Conservation (phyloP, 2,888 invertebrate genomes). For the Synanthedon andrenaeformis region DNA sequence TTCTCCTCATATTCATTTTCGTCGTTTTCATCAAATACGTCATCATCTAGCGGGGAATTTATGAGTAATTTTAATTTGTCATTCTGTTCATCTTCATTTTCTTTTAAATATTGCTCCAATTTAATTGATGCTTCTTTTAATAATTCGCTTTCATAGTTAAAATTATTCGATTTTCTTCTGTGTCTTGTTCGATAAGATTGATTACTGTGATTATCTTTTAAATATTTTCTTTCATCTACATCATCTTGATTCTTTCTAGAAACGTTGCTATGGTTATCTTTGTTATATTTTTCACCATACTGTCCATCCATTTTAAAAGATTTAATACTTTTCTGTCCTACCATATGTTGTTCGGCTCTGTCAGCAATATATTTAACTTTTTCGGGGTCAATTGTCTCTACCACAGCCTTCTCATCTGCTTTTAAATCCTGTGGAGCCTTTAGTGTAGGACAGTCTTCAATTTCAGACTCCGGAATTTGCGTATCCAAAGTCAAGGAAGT, state of each 20-base stretch:
- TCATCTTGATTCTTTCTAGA: conserved; percentile 52
- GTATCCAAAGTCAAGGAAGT: conserved; percentile 42
- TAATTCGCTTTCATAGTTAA: conserved; percentile 72
- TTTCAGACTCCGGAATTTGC: conserved; percentile 62
- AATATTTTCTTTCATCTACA: conserved; percentile 49
- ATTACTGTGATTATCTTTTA: conserved; percentile 59
- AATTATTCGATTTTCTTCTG: conserved; percentile 65
- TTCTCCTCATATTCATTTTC: conserved; percentile 21
- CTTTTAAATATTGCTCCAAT: conserved; percentile 61
- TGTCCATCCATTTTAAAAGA: conserved; percentile 56
- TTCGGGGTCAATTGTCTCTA: conserved; percentile 50
- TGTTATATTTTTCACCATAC: conserved; percentile 49
- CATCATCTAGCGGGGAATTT: conserved; percentile 36
- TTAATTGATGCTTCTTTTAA: conserved; percentile 67
- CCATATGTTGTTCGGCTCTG: conserved; percentile 46
- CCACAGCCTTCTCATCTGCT: conserved; percentile 60
- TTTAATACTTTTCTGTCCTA: conserved; percentile 44
- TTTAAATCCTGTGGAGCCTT: conserved; percentile 65
- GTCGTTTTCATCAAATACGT: conserved; percentile 29
- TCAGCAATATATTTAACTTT: conserved; percentile 49
- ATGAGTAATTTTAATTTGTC: conserved; percentile 43
- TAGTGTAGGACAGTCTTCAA: conserved; percentile 61
- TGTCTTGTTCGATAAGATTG: conserved; percentile 42
- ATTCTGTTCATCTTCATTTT: conserved; percentile 31
- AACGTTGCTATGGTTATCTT: conserved; percentile 51